A percentile compares a stretch with the other conserved stretches of the same genome.
Evolutionary conservation across 2,888 invertebrate genomes (phyloP).

Genomic region (Thera britannica): DNA sequence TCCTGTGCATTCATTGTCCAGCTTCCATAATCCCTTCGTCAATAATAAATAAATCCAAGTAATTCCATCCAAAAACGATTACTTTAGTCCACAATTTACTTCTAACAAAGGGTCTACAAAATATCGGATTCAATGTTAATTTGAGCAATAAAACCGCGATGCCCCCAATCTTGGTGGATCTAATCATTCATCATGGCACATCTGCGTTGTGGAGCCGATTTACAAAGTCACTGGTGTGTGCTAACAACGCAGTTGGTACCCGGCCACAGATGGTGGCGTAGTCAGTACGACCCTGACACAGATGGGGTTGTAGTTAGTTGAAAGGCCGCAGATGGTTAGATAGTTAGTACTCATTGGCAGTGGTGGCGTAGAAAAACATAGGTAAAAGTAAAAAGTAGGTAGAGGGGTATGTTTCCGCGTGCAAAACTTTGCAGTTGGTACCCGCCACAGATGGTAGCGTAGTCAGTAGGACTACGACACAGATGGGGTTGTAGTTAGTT

Average conservation of each 20-base stretch:
- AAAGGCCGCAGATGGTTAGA: constrained; percentile 7
- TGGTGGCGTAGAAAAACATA: no score
- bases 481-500: neutral
- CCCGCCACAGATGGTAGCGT: constrained; percentile 3
- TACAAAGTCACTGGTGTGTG: constrained; percentile 71
- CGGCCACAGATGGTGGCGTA: constrained; percentile 14
- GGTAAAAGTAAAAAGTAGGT: no score
- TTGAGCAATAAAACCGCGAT: constrained; percentile 38
- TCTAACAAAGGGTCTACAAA: constrained; percentile 18
- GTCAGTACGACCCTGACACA: neutral
- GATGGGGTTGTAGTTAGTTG: neutral
- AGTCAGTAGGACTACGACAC: neutral
- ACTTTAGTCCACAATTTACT: constrained; percentile 6
- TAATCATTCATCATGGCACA: constrained; percentile 76
- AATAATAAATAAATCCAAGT: neutral
- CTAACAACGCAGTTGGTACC: constrained; percentile 63
- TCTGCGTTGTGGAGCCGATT: constrained; percentile 65
- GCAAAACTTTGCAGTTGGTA: no score
- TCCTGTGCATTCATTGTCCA: neutral
- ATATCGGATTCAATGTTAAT: constrained; percentile 35
- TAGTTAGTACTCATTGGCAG: no score
- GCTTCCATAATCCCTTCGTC: neutral
- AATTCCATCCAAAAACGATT: neutral
- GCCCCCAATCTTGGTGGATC: constrained; percentile 65
- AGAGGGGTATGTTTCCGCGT: no score